phyloP scores from a whole-genome alignment of 1,140 invertebrate species.

The Nylanderia fulva region DNA sequence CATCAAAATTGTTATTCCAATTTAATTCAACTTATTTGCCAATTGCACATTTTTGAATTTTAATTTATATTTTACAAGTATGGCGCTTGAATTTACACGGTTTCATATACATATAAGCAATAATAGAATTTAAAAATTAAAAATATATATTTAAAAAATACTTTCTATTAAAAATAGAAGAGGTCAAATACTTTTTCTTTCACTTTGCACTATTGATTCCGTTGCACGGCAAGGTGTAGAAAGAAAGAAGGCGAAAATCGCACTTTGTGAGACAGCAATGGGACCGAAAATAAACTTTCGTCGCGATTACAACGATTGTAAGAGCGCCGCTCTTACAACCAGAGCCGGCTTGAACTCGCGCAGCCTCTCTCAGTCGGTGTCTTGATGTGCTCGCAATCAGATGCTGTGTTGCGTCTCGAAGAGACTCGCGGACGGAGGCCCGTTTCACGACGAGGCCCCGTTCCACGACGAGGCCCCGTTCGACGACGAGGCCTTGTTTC shows the following conservation, averaged over 20 bases:
- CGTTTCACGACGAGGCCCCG: constrained; percentile 52
- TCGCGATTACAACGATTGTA: constrained; percentile 54
- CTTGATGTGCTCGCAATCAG: constrained; percentile 59
- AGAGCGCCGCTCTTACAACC: constrained; percentile 55
- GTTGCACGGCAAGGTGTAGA: neutral
- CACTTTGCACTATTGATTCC: neutral
- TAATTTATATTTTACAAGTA: no score
- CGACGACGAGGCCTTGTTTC: constrained; percentile 11
- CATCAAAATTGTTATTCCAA: neutral
- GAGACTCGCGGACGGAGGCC: constrained; percentile 69
- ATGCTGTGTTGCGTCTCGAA: constrained; percentile 83
- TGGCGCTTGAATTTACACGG: no score
- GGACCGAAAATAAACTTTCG: constrained; percentile 70
- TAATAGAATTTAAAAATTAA: neutral
- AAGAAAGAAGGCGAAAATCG: constrained; percentile 19
- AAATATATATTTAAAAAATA: no score
- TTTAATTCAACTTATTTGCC: neutral
- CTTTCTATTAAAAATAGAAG: neutral
- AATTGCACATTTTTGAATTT: neutral
- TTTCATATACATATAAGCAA: no score
- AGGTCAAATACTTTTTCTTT: neutral
- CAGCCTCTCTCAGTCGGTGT: constrained; percentile 62
- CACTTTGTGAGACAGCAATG: constrained; percentile 35
- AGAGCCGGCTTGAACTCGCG: constrained; percentile 45
- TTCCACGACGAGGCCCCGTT: constrained; percentile 46